These are phyloP conservation scores for Nibea coibor DNA, from an alignment of 2,113 vertebrate species.

Conservation along the genomic window DNA sequence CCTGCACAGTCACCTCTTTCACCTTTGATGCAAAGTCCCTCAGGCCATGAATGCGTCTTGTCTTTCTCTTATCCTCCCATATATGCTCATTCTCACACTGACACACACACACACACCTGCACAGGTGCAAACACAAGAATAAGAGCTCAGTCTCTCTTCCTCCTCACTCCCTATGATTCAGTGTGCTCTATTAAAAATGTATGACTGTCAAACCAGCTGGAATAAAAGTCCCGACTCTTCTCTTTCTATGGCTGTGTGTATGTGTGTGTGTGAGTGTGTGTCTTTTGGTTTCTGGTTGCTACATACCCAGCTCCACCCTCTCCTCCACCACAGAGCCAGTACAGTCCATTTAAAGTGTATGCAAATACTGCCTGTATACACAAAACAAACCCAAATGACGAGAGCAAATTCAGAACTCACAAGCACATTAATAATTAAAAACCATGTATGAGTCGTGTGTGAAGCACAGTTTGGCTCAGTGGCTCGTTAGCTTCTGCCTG, in stretches of 20 bases:
- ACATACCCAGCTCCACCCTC: conserved; percentile 38
- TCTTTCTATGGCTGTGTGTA: background rate
- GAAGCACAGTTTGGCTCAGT: background rate
- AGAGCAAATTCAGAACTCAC: background rate
- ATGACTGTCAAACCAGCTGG: background rate
- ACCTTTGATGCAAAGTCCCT: conserved; percentile 40
- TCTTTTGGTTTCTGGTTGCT: conserved; percentile 31
- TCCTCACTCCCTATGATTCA: background rate
- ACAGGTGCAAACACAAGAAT: conserved; percentile 27
- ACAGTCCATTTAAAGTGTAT: conserved; percentile 33
- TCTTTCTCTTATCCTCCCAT: background rate
- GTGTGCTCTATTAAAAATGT: conserved; percentile 17
- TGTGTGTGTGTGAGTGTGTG: background rate
- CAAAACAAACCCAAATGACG: background rate
- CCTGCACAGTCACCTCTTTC: conserved; percentile 34
- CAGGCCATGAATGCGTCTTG: conserved; percentile 1
- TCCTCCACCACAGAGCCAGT: background rate
- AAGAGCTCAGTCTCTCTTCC: background rate
- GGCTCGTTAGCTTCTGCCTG: background rate
- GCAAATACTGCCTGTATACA: conserved; percentile 18
- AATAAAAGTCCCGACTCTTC: conserved; percentile 5
- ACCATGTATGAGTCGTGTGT: background rate
- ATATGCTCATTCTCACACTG: background rate
- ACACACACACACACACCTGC: conserved; percentile 25
- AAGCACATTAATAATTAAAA: background rate